phyloP scores from a whole-genome alignment of 2,113 vertebrate species.

The Phaetusa simplex region DNA sequence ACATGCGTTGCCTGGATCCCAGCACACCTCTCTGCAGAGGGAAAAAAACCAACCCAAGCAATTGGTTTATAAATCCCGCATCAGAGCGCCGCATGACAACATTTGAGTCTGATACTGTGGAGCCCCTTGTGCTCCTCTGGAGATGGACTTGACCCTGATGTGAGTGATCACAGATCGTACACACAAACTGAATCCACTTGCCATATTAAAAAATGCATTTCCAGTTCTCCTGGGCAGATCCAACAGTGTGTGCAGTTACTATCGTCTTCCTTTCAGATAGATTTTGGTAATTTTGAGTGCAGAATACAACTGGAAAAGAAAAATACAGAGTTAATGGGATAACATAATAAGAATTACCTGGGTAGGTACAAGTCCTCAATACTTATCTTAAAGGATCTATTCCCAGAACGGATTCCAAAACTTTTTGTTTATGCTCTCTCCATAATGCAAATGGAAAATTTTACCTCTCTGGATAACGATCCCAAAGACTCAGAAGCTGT shows the following conservation, averaged over 20 bases:
- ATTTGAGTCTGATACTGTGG: background rate
- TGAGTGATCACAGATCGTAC: background rate
- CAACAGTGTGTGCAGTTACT: background rate
- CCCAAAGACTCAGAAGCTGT: background rate
- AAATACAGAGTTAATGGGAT: background rate
- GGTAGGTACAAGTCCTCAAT: background rate
- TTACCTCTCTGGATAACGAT: background rate
- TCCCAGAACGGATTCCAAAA: background rate
- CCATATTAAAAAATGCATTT: background rate
- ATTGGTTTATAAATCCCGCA: background rate
- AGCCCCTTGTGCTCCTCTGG: background rate
- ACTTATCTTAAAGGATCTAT: background rate
- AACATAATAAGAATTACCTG: background rate
- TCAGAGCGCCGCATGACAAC: background rate
- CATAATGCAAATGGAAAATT: background rate
- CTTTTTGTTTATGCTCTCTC: background rate
- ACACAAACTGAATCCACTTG: background rate
- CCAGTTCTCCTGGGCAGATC: background rate
- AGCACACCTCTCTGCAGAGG: background rate
- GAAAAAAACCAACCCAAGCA: background rate
- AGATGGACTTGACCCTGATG: background rate
- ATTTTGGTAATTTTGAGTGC: background rate
- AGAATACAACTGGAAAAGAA: background rate
- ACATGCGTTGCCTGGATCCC: accelerated
- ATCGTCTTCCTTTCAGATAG: background rate